Conservation (phyloP, 2,888 invertebrate genomes). For the Calameuta pallipes region DNA sequence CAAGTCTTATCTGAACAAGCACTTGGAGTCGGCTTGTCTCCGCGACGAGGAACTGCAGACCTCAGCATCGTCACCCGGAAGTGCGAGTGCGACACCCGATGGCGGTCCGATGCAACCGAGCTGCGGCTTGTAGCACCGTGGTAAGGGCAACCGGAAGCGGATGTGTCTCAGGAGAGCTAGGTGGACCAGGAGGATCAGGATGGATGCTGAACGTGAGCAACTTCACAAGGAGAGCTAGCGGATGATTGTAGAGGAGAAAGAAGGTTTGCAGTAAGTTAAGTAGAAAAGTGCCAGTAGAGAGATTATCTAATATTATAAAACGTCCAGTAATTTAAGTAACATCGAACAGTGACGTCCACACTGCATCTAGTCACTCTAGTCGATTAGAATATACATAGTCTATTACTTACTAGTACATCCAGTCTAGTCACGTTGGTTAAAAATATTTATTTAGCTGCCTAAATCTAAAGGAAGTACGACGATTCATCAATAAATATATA, state of each 20-base stretch:
- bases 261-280: slow-evolving; percentile 60
- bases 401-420: slow-evolving; percentile 11
- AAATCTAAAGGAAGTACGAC: slow-evolving; percentile 28
- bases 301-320: slow-evolving; percentile 55
- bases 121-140: slow-evolving; percentile 12
- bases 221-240: slow-evolving; percentile 28
- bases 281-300: slow-evolving; percentile 66
- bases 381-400: slow-evolving; percentile 41
- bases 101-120: not conserved
- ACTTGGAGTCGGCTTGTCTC: slow-evolving; percentile 90
- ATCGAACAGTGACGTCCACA: slow-evolving; percentile 61
- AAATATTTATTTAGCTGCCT: slow-evolving; percentile 45
- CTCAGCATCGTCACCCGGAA: slow-evolving; percentile 22
- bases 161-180: not conserved
- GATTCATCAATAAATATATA: slow-evolving; percentile 3
- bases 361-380: slow-evolving; percentile 64
- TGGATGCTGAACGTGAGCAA: slow-evolving; percentile 8
- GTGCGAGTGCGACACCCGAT: not conserved
- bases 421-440: slow-evolving; percentile 53
- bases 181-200: slow-evolving; percentile 16
- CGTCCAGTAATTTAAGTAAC: slow-evolving; percentile 65
- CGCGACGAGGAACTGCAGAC: slow-evolving; percentile 70
- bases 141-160: slow-evolving; percentile 6
- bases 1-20: slow-evolving; percentile 96
- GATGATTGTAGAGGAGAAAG: slow-evolving; percentile 7